Base-by-base conservation (phyloP, 2,888 invertebrate species). In the Drosophila kuntzei region DNA sequence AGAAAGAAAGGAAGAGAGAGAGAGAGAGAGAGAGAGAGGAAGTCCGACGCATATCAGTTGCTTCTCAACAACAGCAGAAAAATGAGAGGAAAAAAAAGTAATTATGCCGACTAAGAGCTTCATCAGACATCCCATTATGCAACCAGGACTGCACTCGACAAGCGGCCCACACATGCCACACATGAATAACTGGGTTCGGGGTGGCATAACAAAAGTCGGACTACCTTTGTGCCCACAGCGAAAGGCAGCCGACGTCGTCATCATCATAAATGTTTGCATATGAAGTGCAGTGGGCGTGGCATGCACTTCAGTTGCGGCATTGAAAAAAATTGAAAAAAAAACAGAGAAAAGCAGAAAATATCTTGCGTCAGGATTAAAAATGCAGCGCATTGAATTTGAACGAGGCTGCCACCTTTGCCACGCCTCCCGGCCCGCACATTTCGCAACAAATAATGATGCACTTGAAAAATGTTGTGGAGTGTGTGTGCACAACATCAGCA, bases 31-130 rank as follows among this genome's bases (percentile, higher is more conserved):
- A 9, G 14, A 7, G 46, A 29, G 18, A 16, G 37, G 14, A 11
- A 37, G 27, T 2, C 2, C 32, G 34, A 49, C 22, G 64, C 44
- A 53, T 78, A 76, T 80, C 81, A 76, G 68, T 76, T 76, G 65
- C 70, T 43, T 5, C 37, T 49, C 53, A 37, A 16, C 14, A 27
- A 34, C 18, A 37, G 9, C 46, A 27, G 44, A 39, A 51, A 29
- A 58, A 66, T 32, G 29, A 49, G 12, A 36, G 65, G n/a, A n/a
- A 70, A 76, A 83, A 86, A 84, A 87, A 89, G 86, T 87, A 87
- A 88, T 88, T 88, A 88, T 82, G 87, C 76, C 86, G 88, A 87
- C 87, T 88, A 88, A 88, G 87, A 86, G 86, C 87, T 88, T 88
- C 84, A 84, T 84, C 86, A 88, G 87, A 88, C 87, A 87, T 85